A percentile compares a stretch with the other conserved stretches of the same genome.
Evolutionary conservation across 2,797 vertebrate genomes (phyloP).

Genomic region (Acrossocheilus wenchowensis): DNA sequence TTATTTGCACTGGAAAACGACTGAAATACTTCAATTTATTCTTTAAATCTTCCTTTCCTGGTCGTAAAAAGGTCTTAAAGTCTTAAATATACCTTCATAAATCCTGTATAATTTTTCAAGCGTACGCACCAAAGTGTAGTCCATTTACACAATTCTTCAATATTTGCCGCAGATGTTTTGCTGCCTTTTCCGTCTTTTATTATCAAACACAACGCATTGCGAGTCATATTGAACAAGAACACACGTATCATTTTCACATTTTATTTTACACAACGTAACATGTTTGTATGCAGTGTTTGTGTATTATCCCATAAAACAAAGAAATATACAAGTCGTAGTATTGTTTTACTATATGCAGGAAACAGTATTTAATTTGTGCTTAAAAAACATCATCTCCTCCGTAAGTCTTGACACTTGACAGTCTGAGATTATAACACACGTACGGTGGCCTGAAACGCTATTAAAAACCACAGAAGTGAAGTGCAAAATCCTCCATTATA

Average conservation of each 20-base stretch:
- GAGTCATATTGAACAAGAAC: background rate
- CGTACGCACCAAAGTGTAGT: background rate
- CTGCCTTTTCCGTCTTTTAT: background rate
- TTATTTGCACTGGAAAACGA: too few relatives aligned
- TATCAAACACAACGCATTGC: background rate
- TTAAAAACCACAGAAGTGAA: slow-evolving; percentile 43
- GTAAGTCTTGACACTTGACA: background rate
- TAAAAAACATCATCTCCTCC: slow-evolving; percentile 64
- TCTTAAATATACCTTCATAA: background rate
- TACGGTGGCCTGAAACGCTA: background rate
- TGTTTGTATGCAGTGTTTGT: slow-evolving; percentile 77
- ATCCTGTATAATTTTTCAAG: background rate
- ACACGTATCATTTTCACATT: slow-evolving; percentile 63
- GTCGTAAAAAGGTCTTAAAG: background rate
- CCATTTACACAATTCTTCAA: background rate
- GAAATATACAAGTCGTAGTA: slow-evolving; percentile 73
- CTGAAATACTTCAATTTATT: background rate
- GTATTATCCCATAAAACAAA: slow-evolving; percentile 85
- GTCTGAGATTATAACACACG: slow-evolving; percentile 35
- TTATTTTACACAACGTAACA: slow-evolving; percentile 87
- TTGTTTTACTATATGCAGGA: slow-evolving; percentile 68
- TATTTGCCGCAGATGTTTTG: background rate
- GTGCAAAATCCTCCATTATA: slow-evolving; percentile 52
- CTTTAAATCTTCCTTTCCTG: background rate
- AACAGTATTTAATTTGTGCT: slow-evolving; percentile 74